These are phyloP conservation scores for Polymixis flavicincta DNA, from an alignment of 2,888 invertebrate species.

Conservation along the genomic window DNA sequence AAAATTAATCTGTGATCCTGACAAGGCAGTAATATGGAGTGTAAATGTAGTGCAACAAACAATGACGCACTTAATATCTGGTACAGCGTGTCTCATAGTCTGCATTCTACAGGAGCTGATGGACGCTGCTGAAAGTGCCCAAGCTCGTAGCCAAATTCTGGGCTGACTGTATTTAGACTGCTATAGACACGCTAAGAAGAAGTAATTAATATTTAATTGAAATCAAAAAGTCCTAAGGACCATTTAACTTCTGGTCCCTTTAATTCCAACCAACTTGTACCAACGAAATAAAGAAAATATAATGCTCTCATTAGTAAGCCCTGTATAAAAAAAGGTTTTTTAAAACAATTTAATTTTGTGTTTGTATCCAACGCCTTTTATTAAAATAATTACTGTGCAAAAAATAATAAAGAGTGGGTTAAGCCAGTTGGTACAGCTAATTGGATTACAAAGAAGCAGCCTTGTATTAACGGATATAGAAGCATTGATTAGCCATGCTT, in stretches of 20 bases:
- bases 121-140: too few species aligned
- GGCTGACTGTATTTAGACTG: too few species aligned
- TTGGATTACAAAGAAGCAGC: conserved; percentile 48
- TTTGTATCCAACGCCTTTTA: neutral
- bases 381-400: conserved; percentile 20
- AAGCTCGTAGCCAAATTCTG: too few species aligned
- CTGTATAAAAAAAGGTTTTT: conserved; percentile 3
- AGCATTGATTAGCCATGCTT: conserved; percentile 44
- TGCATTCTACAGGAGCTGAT: too few species aligned
- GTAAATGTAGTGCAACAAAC: too few species aligned
- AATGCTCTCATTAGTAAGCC: neutral
- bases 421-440: conserved; percentile 37
- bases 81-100: too few species aligned
- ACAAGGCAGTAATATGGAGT: neutral
- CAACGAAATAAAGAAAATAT: neutral
- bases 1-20: neutral
- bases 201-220: neutral
- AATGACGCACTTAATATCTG: too few species aligned
- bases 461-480: conserved; percentile 51
- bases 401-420: conserved; percentile 31
- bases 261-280: neutral
- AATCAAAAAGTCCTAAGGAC: neutral
- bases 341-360: conserved; percentile 15
- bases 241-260: neutral
- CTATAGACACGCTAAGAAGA: too few species aligned